Percentiles rank a stretch among this genome's conserved stretches.
Evolutionary conservation across 2,888 invertebrate species (phyloP).

Genomic region (Ophion costatus): DNA sequence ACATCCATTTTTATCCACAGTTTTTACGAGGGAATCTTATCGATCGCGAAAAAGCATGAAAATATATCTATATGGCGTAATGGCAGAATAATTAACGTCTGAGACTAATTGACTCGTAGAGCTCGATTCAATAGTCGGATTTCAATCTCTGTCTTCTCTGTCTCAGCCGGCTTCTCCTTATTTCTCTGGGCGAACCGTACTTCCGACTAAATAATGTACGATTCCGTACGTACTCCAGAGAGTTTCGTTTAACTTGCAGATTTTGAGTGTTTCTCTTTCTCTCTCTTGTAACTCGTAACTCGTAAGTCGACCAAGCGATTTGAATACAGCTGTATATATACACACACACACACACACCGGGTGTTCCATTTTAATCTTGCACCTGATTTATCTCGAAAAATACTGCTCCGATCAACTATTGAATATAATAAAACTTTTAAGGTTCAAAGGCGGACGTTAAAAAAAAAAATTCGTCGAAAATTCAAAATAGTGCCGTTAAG

Average conservation of each 20-base stretch:
- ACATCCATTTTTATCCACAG: too few species aligned
- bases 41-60: background rate
- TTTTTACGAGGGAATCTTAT: background rate
- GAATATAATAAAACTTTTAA: too few species aligned
- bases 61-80: background rate
- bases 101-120: slow-evolving; percentile 40
- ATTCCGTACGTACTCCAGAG: background rate
- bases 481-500: too few species aligned
- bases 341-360: too few species aligned
- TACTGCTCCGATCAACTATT: too few species aligned
- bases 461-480: too few species aligned
- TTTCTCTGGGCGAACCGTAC: background rate
- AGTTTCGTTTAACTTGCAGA: slow-evolving; percentile 48
- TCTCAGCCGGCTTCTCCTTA: background rate
- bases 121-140: slow-evolving; percentile 33
- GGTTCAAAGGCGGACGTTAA: too few species aligned
- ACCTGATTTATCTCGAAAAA: too few species aligned
- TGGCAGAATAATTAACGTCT: background rate
- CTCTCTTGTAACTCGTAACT: background rate
- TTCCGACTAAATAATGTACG: slow-evolving; percentile 37
- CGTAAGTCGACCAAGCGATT: slow-evolving; percentile 18
- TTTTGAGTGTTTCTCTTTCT: slow-evolving; percentile 16
- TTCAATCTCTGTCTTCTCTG: slow-evolving; percentile 1
- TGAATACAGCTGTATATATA: background rate
- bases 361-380: too few species aligned